Evolutionary conservation across 2,888 invertebrate genomes (phyloP).

Genomic region (Xestia c-nigrum): DNA sequence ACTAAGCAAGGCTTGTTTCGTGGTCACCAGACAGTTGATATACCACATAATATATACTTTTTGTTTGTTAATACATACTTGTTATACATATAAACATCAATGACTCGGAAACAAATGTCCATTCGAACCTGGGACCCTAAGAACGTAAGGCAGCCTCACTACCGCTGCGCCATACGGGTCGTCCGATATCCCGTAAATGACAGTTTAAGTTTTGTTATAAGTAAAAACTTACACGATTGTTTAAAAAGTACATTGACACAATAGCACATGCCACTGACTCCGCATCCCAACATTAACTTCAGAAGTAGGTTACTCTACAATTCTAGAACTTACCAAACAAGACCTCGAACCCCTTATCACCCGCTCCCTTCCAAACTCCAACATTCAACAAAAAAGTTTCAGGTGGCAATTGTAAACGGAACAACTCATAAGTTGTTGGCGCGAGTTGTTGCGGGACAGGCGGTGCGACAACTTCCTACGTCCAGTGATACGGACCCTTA

Average conservation of each 20-base stretch:
- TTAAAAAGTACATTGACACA: background rate
- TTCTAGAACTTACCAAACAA: slow-evolving; percentile 34
- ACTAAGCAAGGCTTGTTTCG: too few species aligned
- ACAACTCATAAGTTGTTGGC: slow-evolving; percentile 68
- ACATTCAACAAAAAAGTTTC: slow-evolving; percentile 55
- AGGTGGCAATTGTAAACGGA: slow-evolving; percentile 66
- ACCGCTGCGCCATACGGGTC: too few species aligned
- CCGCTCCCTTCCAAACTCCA: slow-evolving; percentile 39
- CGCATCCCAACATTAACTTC: background rate
- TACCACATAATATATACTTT: too few species aligned
- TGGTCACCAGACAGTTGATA: too few species aligned
- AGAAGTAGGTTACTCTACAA: slow-evolving; percentile 20
- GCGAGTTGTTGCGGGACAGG: slow-evolving; percentile 62
- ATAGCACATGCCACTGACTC: background rate
- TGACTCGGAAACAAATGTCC: too few species aligned
- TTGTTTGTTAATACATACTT: too few species aligned
- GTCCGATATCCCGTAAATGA: too few species aligned
- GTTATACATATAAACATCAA: too few species aligned
- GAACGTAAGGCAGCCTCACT: too few species aligned
- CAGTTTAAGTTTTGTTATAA: too few species aligned
- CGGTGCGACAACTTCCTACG: slow-evolving; percentile 60
- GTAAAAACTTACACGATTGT: too few species aligned
- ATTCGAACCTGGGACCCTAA: too few species aligned
- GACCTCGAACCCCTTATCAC: slow-evolving; percentile 41
- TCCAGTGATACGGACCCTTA: slow-evolving; percentile 64